Base-by-base conservation (phyloP, 2,888 invertebrate genomes). In the Phyllotreta striolata region DNA sequence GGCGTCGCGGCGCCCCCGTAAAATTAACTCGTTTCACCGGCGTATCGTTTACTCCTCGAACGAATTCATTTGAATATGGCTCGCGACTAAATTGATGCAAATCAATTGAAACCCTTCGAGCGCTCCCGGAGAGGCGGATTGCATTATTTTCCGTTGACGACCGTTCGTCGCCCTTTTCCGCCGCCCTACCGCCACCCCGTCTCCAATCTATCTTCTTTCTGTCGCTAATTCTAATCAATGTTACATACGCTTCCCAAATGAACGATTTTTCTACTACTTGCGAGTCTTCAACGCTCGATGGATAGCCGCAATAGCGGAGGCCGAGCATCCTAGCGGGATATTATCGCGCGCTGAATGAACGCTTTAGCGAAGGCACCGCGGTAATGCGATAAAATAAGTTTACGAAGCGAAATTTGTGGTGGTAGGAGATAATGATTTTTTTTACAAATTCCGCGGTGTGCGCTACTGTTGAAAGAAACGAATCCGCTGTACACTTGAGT, bases 61-160 rank as follows among this genome's bases (percentile, higher is more conserved):
- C 62, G 61, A 66, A 64, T 64, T 66, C 65, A 62, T 62, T 64
- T 64, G 67, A 67, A 67, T 63, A 67, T 39, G 61, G 64, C 64
- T 64, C 68, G 66, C 66, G 65, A 64, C 64, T 68, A 71, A 74
- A 73, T 74, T 73, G 75, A 73, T 71, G 74, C 72, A 76, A 75
- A 76, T 77, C 77, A 76, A 77, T 76, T 75, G 77, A 76, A 77
- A 70, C 74, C 76, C 71, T 74, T 73, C 69, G 68, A 71, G 68
- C 14, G 59, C 51, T 59, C 34, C 39, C 49, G 46, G 39, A 54
- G 46, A 55, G 41, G 47, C 58, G 71, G 59, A 52, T 60, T 60
- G 59, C 59, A 60, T 60, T 24, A 52, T 52, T 52, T 60, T 39
- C 43, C 44, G 41, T 47, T 13, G 55, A 24, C 47, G n/a, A 47